A percentile compares a stretch with the other conserved stretches of the same genome.
These are phyloP conservation scores for Chelon labrosus DNA, from an alignment of 2,797 vertebrate genomes.

Conservation along the genomic window DNA sequence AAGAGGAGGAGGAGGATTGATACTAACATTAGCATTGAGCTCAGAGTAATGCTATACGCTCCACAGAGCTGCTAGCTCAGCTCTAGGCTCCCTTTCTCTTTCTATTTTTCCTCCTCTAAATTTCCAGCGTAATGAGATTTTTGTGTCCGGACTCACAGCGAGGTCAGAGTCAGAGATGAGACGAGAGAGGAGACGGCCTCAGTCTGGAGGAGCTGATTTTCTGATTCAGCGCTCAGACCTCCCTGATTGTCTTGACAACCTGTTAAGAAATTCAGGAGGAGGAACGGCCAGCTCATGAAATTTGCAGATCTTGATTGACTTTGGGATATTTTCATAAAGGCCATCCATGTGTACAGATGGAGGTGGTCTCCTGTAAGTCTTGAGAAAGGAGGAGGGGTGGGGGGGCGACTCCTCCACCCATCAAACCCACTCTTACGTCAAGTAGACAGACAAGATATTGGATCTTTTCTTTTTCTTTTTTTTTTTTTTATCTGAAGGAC, in stretches of 20 bases:
- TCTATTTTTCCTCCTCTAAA: slow-evolving; percentile 17
- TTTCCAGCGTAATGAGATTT: slow-evolving; percentile 45
- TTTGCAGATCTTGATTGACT: slow-evolving; percentile 96
- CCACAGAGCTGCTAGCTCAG: background rate
- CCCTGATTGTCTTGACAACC: slow-evolving; percentile 93
- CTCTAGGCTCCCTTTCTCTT: background rate
- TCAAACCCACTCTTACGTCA: slow-evolving; percentile 17
- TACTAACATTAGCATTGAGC: background rate
- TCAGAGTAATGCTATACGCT: background rate
- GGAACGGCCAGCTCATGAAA: slow-evolving; percentile 93
- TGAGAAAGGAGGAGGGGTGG: background rate
- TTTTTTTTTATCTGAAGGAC: background rate
- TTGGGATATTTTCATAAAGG: slow-evolving; percentile 93
- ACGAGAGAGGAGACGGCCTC: slow-evolving; percentile 11
- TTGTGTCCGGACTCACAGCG: slow-evolving; percentile 1
- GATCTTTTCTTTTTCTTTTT: slow-evolving; percentile 12
- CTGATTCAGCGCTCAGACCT: slow-evolving; percentile 89
- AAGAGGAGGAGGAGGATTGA: too few species aligned
- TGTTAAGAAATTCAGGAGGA: slow-evolving; percentile 91
- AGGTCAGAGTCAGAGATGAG: slow-evolving; percentile 21
- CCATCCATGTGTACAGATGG: slow-evolving; percentile 63
- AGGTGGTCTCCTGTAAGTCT: slow-evolving; percentile 28
- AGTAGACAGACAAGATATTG: slow-evolving; percentile 31
- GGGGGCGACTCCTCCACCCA: slow-evolving; percentile 14
- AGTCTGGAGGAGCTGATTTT: slow-evolving; percentile 79